A percentile compares a stretch with the other conserved stretches of the same genome.
phyloP scores from a whole-genome alignment of 2,888 invertebrate genomes.

The Spicauda simplicius region DNA sequence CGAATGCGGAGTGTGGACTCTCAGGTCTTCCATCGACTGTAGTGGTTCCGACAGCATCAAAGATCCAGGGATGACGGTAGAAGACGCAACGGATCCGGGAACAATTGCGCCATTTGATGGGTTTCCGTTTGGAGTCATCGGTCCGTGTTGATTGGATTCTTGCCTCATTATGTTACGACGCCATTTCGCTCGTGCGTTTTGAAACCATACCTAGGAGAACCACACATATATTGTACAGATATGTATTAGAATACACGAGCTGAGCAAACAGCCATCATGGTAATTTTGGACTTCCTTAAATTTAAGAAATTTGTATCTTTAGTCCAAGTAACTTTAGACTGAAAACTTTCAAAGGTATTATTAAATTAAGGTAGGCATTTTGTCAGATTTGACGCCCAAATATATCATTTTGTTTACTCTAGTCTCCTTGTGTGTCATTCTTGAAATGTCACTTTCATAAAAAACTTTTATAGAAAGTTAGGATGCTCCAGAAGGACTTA shows the following conservation, averaged over 20 bases:
- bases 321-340: too few species aligned
- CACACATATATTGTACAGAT: neutral
- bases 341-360: too few species aligned
- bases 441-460: too few species aligned
- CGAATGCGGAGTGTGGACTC: slow-evolving; percentile 70
- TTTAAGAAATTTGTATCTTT: too few species aligned
- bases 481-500: too few species aligned
- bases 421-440: too few species aligned
- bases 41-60: slow-evolving; percentile 65
- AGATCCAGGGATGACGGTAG: slow-evolving; percentile 52
- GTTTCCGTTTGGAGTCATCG: slow-evolving; percentile 54
- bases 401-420: too few species aligned
- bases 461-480: too few species aligned
- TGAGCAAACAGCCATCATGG: too few species aligned
- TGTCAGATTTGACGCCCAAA: too few species aligned
- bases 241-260: neutral
- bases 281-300: too few species aligned
- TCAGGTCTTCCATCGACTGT: slow-evolving; percentile 69
- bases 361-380: too few species aligned
- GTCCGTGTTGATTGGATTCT: slow-evolving; percentile 76
- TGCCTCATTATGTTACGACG: slow-evolving; percentile 96
- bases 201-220: slow-evolving; percentile 96
- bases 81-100: slow-evolving; percentile 46
- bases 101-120: slow-evolving; percentile 57
- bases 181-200: slow-evolving; percentile 99